Percentiles rank a stretch among this genome's conserved stretches.
These are phyloP conservation scores for Formica selysi DNA, from an alignment of 1,140 invertebrate genomes.

Conservation along the genomic window DNA sequence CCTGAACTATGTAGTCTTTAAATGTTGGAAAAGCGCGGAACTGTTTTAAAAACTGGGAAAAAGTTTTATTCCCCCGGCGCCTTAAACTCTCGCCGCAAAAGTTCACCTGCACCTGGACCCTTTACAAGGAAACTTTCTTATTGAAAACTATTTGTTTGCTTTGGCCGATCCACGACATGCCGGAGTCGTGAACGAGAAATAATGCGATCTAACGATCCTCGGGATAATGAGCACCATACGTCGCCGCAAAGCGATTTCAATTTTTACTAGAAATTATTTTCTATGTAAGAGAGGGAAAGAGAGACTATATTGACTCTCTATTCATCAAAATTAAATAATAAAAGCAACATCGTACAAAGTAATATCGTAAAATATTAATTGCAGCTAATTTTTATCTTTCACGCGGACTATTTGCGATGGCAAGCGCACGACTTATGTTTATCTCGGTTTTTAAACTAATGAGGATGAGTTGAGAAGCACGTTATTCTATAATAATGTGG, in stretches of 20 bases:
- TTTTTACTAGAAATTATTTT: constrained; percentile 3
- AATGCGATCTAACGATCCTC: constrained; percentile 60
- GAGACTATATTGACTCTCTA: neutral
- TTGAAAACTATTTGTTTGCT: constrained; percentile 75
- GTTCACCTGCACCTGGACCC: constrained; percentile 67
- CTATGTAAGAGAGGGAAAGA: neutral
- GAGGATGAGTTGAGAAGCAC: constrained; percentile 10
- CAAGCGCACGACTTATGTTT: neutral
- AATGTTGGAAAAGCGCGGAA: constrained; percentile 68
- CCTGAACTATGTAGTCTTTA: constrained; percentile 67
- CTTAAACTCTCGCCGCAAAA: constrained; percentile 65
- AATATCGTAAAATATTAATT: neutral
- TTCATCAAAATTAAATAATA: constrained; percentile 4
- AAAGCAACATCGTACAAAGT: neutral
- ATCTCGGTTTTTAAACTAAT: constrained; percentile 25
- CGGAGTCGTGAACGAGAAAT: constrained; percentile 62
- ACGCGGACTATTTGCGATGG: neutral
- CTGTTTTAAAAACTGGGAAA: constrained; percentile 74
- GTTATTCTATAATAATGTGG: constrained; percentile 56
- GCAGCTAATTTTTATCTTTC: constrained; percentile 7
- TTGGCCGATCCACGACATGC: constrained; percentile 61
- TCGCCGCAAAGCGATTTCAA: constrained; percentile 1
- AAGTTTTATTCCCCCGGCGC: constrained; percentile 73
- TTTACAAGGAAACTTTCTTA: constrained; percentile 70
- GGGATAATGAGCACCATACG: constrained; percentile 32